These are phyloP conservation scores for Platorchestia sp. DNA, from an alignment of 1,140 invertebrate species.

Conservation along the genomic window DNA sequence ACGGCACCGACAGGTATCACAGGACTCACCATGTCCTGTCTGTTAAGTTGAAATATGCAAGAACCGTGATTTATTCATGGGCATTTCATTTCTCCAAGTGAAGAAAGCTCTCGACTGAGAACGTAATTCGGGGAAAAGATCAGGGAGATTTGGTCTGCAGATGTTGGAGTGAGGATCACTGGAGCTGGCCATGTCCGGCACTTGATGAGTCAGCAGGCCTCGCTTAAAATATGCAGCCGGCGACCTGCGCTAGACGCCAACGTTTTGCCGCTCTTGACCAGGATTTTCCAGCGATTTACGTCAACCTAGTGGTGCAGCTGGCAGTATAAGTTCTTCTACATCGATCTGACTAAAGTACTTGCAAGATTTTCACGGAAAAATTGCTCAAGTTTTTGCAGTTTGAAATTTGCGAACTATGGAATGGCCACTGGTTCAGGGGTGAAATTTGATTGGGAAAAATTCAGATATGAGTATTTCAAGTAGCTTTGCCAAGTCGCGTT, in stretches of 20 bases:
- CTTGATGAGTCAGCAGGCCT: background rate
- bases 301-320: too few species aligned
- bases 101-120: background rate
- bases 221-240: background rate
- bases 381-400: too few species aligned
- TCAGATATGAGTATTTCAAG: too few species aligned
- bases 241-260: background rate
- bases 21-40: background rate
- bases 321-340: too few species aligned
- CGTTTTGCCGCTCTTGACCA: too few species aligned
- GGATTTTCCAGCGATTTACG: too few species aligned
- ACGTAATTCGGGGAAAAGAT: background rate
- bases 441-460: too few species aligned
- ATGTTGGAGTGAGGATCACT: background rate
- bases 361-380: too few species aligned
- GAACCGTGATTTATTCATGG: background rate
- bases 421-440: too few species aligned
- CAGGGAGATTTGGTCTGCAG: background rate
- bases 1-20: background rate
- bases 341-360: too few species aligned
- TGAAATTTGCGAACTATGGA: too few species aligned
- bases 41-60: background rate
- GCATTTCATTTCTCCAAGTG: background rate
- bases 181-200: background rate
- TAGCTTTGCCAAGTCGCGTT: too few species aligned